These are phyloP conservation scores for Dendrolimus punctatus DNA, from an alignment of 1,140 invertebrate species.

Conservation along the genomic window DNA sequence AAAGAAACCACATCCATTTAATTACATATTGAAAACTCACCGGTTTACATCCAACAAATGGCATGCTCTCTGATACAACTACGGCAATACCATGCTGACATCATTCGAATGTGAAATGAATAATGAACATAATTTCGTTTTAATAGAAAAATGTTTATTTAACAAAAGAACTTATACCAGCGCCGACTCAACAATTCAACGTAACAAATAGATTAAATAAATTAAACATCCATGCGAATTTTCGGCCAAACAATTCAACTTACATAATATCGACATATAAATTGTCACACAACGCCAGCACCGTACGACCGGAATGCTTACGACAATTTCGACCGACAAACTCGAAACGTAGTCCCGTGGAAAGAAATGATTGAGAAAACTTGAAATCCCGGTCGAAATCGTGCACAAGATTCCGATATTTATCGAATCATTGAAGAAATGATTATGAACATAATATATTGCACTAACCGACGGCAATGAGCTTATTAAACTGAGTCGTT, in stretches of 20 bases:
- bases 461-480: constrained; percentile 24
- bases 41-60: constrained; percentile 55
- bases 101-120: constrained; percentile 58
- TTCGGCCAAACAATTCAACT: constrained; percentile 61
- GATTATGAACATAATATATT: constrained; percentile 14
- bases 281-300: constrained; percentile 49
- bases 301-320: constrained; percentile 19
- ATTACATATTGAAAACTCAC: constrained; percentile 56
- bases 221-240: constrained; percentile 64
- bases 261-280: constrained; percentile 36
- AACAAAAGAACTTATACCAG: constrained; percentile 61
- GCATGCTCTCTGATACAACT: constrained; percentile 60
- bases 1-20: constrained; percentile 71
- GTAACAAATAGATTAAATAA: constrained; percentile 64
- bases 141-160: constrained; percentile 66
- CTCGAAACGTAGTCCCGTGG: background rate
- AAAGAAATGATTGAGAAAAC: background rate
- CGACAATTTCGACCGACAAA: constrained; percentile 1
- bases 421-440: constrained; percentile 14
- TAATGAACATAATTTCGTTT: constrained; percentile 45
- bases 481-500: constrained; percentile 16
- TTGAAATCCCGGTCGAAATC: background rate
- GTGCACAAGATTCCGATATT: constrained; percentile 7
- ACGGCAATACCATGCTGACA: constrained; percentile 67
- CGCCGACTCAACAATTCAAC: constrained; percentile 60